A percentile compares a stretch with the other conserved stretches of the same genome.
These are phyloP conservation scores for Nemapogon koenigi DNA, from an alignment of 2,888 invertebrate species.

Conservation along the genomic window DNA sequence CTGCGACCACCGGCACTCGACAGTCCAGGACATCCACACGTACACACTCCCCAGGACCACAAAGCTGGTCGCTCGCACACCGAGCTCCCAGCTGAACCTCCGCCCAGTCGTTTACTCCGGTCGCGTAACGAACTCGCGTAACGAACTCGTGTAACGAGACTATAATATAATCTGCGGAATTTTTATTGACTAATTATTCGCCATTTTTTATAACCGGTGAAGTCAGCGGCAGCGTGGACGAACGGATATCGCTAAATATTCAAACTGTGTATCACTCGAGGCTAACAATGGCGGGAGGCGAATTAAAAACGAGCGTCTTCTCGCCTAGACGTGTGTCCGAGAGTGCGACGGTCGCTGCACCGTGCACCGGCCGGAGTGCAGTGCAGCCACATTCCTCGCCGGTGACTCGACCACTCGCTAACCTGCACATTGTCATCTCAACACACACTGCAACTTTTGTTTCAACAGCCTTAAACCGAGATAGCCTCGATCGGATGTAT, in stretches of 20 bases:
- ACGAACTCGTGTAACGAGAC: too few species aligned
- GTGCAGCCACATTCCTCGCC: conserved; percentile 38
- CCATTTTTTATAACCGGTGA: conserved; percentile 56
- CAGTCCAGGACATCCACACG: neutral
- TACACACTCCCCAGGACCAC: neutral
- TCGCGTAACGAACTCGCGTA: conserved; percentile 58
- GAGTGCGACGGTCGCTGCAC: conserved; percentile 10
- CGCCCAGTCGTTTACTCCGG: conserved; percentile 59
- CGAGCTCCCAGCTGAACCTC: conserved; percentile 5
- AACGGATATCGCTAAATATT: conserved; percentile 62
- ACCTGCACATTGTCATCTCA: conserved; percentile 12
- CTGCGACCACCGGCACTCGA: neutral
- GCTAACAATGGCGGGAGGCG: conserved; percentile 31
- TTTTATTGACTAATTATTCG: conserved; percentile 65
- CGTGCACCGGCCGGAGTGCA: conserved; percentile 14
- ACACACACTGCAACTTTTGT: too few species aligned
- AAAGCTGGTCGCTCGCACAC: neutral
- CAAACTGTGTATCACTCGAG: conserved; percentile 61
- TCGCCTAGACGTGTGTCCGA: conserved; percentile 9
- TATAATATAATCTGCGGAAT: conserved; percentile 57
- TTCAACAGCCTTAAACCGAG: too few species aligned
- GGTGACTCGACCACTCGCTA: conserved; percentile 31
- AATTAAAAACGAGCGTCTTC: conserved; percentile 15
- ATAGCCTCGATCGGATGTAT: too few species aligned
- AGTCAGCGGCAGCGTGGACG: conserved; percentile 32